Conservation (phyloP, 2,113 vertebrate species). For the Nettapus auritus region DNA sequence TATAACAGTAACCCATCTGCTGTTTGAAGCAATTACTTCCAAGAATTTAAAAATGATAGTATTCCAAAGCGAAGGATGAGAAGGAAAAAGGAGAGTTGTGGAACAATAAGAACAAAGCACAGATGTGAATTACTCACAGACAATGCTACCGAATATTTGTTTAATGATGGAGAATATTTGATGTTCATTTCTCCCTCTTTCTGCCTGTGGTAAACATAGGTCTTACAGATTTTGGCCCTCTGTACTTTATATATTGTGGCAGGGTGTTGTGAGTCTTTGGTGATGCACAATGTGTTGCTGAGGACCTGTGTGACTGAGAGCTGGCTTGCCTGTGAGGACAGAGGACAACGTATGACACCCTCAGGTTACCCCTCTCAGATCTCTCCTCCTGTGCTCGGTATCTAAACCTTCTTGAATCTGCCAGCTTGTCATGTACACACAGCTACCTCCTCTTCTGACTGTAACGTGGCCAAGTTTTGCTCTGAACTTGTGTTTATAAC, state of each 20-base stretch:
- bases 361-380: background rate
- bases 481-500: background rate
- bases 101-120: background rate
- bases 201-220: background rate
- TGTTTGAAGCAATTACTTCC: background rate
- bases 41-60: background rate
- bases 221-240: background rate
- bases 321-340: background rate
- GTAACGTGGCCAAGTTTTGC: background rate
- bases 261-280: background rate
- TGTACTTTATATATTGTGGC: background rate
- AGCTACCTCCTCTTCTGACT: accelerated
- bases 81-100: background rate
- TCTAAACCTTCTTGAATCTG: background rate
- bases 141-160: background rate
- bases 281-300: background rate
- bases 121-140: background rate
- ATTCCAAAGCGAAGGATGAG: background rate
- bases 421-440: background rate
- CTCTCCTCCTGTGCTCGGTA: background rate
- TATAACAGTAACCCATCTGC: background rate
- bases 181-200: accelerated
- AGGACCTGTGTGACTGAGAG: background rate
- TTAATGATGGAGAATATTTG: background rate
- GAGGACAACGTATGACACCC: accelerated